Conservation (phyloP, 2,797 vertebrate genomes). For the Delichon dasypus region DNA sequence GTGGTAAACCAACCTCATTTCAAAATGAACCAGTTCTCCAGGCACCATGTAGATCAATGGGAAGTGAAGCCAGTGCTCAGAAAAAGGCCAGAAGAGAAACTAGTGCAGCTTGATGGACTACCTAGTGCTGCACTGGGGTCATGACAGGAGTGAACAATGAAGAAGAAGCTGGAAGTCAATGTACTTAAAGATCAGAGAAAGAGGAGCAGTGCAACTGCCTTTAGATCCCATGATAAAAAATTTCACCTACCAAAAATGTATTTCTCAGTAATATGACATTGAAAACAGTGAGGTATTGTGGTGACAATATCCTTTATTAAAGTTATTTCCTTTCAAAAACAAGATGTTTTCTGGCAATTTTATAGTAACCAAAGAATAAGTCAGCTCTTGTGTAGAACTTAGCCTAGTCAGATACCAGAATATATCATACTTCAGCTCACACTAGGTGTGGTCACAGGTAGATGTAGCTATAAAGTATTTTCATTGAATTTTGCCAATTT, state of each 20-base stretch:
- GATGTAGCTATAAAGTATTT: neutral
- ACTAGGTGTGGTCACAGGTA: neutral
- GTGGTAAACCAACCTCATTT: conserved; percentile 3
- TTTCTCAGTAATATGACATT: neutral
- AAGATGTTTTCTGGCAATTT: neutral
- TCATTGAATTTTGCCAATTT: neutral
- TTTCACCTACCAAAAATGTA: neutral
- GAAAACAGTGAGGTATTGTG: neutral
- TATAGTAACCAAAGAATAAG: neutral
- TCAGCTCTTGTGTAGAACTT: neutral
- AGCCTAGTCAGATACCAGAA: neutral
- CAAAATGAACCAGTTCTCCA: neutral
- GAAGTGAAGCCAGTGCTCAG: neutral
- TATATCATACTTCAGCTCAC: neutral
- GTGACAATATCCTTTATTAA: neutral
- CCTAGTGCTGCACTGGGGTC: neutral
- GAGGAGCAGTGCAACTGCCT: neutral
- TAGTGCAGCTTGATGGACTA: neutral
- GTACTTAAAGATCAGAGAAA: neutral
- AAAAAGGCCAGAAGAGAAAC: neutral
- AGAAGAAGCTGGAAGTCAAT: neutral
- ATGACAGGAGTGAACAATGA: neutral
- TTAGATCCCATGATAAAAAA: neutral
- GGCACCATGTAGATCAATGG: neutral
- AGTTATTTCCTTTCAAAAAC: neutral